Evolutionary conservation across 2,797 vertebrate genomes (phyloP).

Genomic region (Semaprochilodus insignis): DNA sequence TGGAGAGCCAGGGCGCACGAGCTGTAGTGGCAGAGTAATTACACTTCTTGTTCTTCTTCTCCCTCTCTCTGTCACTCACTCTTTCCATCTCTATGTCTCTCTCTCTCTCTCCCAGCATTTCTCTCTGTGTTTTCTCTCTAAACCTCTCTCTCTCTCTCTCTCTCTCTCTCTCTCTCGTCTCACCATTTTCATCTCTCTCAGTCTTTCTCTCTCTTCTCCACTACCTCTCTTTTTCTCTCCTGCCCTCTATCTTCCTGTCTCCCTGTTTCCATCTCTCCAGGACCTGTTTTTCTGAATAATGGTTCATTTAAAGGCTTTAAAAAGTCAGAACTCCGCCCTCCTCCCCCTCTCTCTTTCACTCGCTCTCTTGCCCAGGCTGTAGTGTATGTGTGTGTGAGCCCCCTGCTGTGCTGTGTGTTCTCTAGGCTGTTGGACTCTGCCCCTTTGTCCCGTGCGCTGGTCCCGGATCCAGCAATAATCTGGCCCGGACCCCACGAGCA

Average conservation of each 20-base stretch:
- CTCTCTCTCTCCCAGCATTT: neutral
- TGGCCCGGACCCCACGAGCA: conserved; percentile 33
- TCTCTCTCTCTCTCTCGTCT: neutral
- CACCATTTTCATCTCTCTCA: neutral
- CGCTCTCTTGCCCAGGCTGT: neutral
- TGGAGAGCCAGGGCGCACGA: neutral
- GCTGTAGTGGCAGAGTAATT: conserved; percentile 18
- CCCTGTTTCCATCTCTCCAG: neutral
- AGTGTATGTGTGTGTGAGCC: neutral
- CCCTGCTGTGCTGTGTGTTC: neutral
- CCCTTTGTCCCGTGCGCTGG: conserved; percentile 23
- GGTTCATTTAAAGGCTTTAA: too few species aligned
- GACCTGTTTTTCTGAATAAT: neutral
- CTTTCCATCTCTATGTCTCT: neutral
- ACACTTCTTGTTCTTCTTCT: neutral
- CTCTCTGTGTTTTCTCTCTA: neutral
- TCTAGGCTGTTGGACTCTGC: neutral
- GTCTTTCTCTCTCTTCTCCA: neutral
- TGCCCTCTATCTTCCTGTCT: neutral
- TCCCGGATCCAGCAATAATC: conserved; percentile 31
- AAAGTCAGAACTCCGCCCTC: neutral
- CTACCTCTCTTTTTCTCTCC: neutral
- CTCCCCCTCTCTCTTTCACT: neutral
- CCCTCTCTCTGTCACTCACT: neutral
- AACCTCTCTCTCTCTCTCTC: neutral